These are phyloP conservation scores for Dasypus novemcinctus DNA, from an alignment of 2,113 vertebrate species.

Conservation along the genomic window DNA sequence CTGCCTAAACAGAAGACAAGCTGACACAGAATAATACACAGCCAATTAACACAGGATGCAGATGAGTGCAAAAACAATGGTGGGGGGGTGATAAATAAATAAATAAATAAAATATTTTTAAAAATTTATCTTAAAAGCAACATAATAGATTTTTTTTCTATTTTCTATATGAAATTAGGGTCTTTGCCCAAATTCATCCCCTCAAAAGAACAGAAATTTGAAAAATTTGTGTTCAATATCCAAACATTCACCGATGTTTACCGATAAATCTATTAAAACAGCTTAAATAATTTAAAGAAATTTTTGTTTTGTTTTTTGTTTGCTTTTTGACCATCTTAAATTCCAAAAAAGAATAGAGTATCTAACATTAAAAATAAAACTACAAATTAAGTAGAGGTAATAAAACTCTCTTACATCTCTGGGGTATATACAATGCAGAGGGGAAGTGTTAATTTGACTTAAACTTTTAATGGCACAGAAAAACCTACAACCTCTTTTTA, in stretches of 20 bases:
- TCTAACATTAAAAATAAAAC: background rate
- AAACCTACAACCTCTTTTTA: background rate
- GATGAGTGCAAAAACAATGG: too few species aligned
- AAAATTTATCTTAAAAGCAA: background rate
- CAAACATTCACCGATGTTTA: background rate
- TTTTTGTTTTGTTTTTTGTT: too few species aligned
- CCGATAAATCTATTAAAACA: background rate
- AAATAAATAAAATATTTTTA: too few species aligned
- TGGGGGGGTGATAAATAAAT: too few species aligned
- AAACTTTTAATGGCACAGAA: background rate
- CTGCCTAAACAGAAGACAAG: too few species aligned
- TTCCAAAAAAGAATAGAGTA: background rate
- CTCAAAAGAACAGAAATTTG: background rate
- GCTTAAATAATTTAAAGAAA: background rate
- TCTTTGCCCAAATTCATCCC: background rate
- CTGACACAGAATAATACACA: too few species aligned
- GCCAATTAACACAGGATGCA: too few species aligned
- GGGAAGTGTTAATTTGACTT: background rate
- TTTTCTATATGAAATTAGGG: background rate
- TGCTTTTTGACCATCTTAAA: background rate
- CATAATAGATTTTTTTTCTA: background rate
- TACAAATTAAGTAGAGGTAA: background rate
- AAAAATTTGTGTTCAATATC: background rate
- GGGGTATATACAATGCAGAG: background rate
- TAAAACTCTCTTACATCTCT: background rate